Conservation (phyloP, 2,888 invertebrate species). For the Erynnis tages region DNA sequence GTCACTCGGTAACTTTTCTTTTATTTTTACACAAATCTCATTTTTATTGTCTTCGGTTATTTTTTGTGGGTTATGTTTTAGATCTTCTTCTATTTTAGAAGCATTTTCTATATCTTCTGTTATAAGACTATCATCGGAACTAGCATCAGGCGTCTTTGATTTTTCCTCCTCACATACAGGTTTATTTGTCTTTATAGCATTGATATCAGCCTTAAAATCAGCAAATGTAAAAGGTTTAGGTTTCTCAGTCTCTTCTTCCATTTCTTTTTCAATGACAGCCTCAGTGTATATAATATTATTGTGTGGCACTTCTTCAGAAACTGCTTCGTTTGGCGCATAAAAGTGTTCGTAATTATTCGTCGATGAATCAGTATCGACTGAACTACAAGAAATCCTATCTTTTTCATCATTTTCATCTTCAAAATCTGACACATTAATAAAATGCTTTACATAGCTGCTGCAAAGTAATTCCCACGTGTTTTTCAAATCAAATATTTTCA, state of each 20-base stretch:
- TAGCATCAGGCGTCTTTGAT: slow-evolving; percentile 28
- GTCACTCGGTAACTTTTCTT: slow-evolving; percentile 55
- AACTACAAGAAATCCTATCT: slow-evolving; percentile 64
- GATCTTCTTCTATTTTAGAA: slow-evolving; percentile 15
- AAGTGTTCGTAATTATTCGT: slow-evolving; percentile 66
- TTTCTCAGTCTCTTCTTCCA: slow-evolving; percentile 41
- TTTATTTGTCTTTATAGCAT: slow-evolving; percentile 41
- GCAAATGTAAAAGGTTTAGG: slow-evolving; percentile 80
- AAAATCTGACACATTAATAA: slow-evolving; percentile 65
- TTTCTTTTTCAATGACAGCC: slow-evolving; percentile 32
- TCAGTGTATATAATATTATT: too few relatives aligned
- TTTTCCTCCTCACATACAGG: slow-evolving; percentile 29
- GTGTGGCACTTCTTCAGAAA: not conserved
- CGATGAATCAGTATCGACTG: slow-evolving; percentile 63
- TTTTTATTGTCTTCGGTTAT: slow-evolving; percentile 27
- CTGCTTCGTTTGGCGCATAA: slow-evolving; percentile 46
- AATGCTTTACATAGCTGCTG: slow-evolving; percentile 77
- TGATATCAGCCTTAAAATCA: slow-evolving; percentile 76
- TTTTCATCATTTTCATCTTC: slow-evolving; percentile 62
- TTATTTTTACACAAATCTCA: slow-evolving; percentile 57
- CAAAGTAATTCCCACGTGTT: slow-evolving; percentile 83
- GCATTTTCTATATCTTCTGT: slow-evolving; percentile 4
- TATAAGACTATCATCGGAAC: slow-evolving; percentile 29
- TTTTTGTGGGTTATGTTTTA: slow-evolving; percentile 14
- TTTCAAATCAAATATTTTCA: slow-evolving; percentile 83